Percentiles rank a stretch among this genome's conserved stretches.
These are phyloP conservation scores for Drosophila tripunctata DNA, from an alignment of 2,888 invertebrate genomes.

Conservation along the genomic window DNA sequence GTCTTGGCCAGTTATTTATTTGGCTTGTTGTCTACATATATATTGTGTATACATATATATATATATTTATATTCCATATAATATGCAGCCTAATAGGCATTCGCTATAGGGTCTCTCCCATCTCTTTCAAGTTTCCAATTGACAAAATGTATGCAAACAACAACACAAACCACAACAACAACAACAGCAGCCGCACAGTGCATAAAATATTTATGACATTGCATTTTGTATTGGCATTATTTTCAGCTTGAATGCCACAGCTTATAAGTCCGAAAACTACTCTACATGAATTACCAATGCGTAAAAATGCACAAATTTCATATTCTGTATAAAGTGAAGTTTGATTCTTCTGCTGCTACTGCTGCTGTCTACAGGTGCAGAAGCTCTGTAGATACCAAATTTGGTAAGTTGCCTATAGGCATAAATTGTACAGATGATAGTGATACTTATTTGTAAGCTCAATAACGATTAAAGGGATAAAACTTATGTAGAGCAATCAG, in stretches of 20 bases:
- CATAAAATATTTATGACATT: slow-evolving; percentile 79
- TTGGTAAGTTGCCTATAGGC: too few relatives aligned
- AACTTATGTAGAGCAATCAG: too few relatives aligned
- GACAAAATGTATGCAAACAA: slow-evolving; percentile 77
- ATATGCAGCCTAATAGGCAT: slow-evolving; percentile 80
- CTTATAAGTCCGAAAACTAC: slow-evolving; percentile 61
- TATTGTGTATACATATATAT: too few relatives aligned
- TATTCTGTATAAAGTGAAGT: neutral
- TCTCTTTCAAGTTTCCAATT: slow-evolving; percentile 26
- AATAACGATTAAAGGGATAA: too few relatives aligned
- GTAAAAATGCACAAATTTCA: slow-evolving; percentile 44
- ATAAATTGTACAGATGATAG: too few relatives aligned
- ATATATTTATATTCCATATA: slow-evolving; percentile 43
- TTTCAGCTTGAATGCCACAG: slow-evolving; percentile 69
- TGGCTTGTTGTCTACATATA: slow-evolving; percentile 62
- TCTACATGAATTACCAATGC: slow-evolving; percentile 51
- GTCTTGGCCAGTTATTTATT: slow-evolving; percentile 70
- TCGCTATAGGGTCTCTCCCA: slow-evolving; percentile 36
- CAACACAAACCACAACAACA: slow-evolving; percentile 30
- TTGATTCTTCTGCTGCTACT: too few relatives aligned
- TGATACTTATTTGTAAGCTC: too few relatives aligned
- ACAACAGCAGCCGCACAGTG: slow-evolving; percentile 45
- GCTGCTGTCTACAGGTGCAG: neutral
- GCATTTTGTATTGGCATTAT: slow-evolving; percentile 68
- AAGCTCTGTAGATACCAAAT: too few relatives aligned